Conservation (phyloP, 2,113 vertebrate genomes). For the Phylloscopus trochiloides region DNA sequence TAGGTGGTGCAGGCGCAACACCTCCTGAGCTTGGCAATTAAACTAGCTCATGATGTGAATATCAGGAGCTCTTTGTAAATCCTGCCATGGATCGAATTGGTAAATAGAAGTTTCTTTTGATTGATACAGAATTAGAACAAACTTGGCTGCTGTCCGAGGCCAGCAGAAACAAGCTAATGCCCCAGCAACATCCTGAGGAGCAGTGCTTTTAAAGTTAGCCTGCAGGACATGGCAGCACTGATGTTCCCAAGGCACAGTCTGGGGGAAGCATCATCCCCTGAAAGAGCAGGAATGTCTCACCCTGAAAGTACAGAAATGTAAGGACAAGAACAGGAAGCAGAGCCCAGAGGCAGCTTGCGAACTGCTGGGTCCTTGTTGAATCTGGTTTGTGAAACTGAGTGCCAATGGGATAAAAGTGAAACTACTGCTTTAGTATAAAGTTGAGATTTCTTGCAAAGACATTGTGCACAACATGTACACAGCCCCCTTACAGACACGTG, state of each 20-base stretch:
- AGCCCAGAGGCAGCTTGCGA: background rate
- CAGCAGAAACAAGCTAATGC: background rate
- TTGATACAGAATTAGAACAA: background rate
- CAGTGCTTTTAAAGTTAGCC: background rate
- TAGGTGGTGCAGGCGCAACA: background rate
- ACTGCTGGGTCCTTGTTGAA: background rate
- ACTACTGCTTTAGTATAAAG: background rate
- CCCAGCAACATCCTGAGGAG: background rate
- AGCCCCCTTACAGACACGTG: rapidly evolving
- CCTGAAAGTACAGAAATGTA: background rate
- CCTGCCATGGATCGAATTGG: background rate
- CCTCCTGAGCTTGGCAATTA: background rate
- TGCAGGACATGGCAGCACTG: background rate
- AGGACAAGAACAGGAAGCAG: background rate
- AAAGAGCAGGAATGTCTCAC: background rate
- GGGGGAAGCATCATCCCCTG: rapidly evolving
- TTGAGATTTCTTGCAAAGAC: background rate
- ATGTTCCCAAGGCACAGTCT: background rate
- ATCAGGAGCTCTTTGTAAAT: background rate
- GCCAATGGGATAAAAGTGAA: background rate
- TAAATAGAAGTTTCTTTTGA: background rate
- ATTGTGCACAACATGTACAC: background rate
- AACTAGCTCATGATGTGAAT: background rate
- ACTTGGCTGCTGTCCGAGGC: rapidly evolving
- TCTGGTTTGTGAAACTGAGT: rapidly evolving